Conservation (phyloP, 2,888 invertebrate species). For the Galerucella nymphaeae region DNA sequence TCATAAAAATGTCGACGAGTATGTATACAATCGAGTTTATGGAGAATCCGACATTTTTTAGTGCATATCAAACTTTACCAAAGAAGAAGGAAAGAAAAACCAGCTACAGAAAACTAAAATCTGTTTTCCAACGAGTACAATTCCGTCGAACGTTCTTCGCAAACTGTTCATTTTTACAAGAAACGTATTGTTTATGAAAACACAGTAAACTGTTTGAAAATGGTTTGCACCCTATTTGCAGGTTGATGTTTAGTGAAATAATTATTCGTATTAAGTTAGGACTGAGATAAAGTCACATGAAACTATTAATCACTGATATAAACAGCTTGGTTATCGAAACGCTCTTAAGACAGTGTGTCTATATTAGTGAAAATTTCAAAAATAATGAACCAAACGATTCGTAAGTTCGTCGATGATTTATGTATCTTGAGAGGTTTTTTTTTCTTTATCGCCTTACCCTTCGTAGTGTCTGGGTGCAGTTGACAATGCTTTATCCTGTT, state of each 20-base stretch:
- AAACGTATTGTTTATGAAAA: constrained; percentile 47
- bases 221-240: neutral
- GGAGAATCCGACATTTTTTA: constrained; percentile 6
- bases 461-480: constrained; percentile 4
- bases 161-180: constrained; percentile 48
- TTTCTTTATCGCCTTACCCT: constrained; percentile 33
- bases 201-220: neutral
- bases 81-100: constrained; percentile 19
- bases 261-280: too few relatives aligned
- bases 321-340: too few relatives aligned
- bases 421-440: constrained; percentile 53
- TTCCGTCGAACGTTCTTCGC: constrained; percentile 33
- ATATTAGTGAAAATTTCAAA: neutral
- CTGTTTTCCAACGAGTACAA: constrained; percentile 29
- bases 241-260: too few relatives aligned
- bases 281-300: too few relatives aligned
- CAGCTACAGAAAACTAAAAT: constrained; percentile 28
- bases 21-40: neutral
- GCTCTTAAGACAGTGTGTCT: neutral
- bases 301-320: too few relatives aligned
- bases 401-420: constrained; percentile 59
- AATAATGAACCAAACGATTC: constrained; percentile 21
- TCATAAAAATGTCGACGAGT: neutral
- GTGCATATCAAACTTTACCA: neutral
- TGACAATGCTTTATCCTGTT: constrained; percentile 29